Evolutionary conservation across 2,797 vertebrate genomes (phyloP), one percentile per base, ranked within the genome.

Genomic region (Gymnoscopelus microlampas): DNA sequence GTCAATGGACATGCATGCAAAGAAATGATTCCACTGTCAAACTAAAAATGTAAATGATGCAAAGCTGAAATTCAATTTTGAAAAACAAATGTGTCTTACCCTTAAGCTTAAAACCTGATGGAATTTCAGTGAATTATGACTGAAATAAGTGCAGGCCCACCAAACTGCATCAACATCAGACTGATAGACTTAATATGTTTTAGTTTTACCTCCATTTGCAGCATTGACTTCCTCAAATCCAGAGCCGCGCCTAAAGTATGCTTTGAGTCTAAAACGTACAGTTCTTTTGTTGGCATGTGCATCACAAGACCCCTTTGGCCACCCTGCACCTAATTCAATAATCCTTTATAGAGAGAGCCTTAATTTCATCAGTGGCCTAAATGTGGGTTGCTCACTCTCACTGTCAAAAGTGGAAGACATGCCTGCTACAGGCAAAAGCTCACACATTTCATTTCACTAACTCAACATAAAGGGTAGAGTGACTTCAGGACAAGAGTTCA

Each of bases 161-260:
- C 12, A 63, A 53, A 6, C 1, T 12, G 5, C 57, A 54, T 50
- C 13, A 14, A 9, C 26, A 2, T 8, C 53, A 5, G 15, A 35
- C 35, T 12, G 3, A 49, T 75, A 57, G 5, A 24, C 5, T 2
- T 0, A 64, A 77, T 60, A 72, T 39, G 35, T 65, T 77, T 49
- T 3, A 51, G 57, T 83, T 49, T 91, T 88, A 90, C 85, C 85
- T 91, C 86, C 86, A 90, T 89, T 82, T 87, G 81, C 74, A 82
- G 82, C 66, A 58, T 60, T 76, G 19, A 89, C 89, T 90, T 91
- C 91, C 90, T 92, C 84, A 92, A 90, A 89, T 77, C 69, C 85
- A 83, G 76, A 89, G 89, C 89, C 81, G 81, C 84, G 70, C 83
- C 88, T 91, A 50, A 83, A 44, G 39, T 44, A 44, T 44, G 56